These are phyloP conservation scores for Melanotaenia pygmaea DNA, from an alignment of 2,797 vertebrate species.

Conservation along the genomic window DNA sequence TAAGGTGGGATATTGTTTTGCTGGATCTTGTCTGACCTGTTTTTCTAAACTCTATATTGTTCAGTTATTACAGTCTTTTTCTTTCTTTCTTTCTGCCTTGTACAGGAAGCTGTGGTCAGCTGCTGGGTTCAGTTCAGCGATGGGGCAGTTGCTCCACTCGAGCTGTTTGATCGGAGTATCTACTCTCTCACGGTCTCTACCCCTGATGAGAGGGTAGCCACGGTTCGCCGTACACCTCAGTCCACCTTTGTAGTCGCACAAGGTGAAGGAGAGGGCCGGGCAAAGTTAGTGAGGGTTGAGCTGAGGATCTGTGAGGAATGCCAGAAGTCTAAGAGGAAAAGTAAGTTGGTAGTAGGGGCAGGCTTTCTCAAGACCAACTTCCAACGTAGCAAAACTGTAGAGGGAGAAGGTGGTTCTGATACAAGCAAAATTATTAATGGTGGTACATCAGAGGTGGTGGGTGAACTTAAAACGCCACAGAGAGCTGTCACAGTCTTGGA, in stretches of 20 bases:
- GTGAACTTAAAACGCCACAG: slow-evolving; percentile 56
- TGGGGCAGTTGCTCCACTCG: slow-evolving; percentile 86
- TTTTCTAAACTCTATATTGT: slow-evolving; percentile 22
- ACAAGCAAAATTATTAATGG: slow-evolving; percentile 20
- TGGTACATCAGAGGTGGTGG: slow-evolving; percentile 40
- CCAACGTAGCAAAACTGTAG: slow-evolving; percentile 48
- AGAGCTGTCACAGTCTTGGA: slow-evolving; percentile 35
- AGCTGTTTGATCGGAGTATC: slow-evolving; percentile 87
- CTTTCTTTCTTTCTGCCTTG: neutral
- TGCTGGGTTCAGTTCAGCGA: slow-evolving; percentile 97
- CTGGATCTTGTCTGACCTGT: slow-evolving; percentile 25
- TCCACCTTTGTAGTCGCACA: slow-evolving; percentile 85
- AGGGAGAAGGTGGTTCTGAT: slow-evolving; percentile 25
- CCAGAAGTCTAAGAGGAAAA: slow-evolving; percentile 94
- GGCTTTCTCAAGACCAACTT: slow-evolving; percentile 86
- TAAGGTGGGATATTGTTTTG: slow-evolving; percentile 37
- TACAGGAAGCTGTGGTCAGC: slow-evolving; percentile 91
- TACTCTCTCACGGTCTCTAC: slow-evolving; percentile 88
- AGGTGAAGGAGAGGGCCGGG: slow-evolving; percentile 82
- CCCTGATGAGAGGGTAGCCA: slow-evolving; percentile 87
- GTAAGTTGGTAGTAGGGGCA: slow-evolving; percentile 84
- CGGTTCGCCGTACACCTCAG: slow-evolving; percentile 85
- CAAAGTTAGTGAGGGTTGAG: slow-evolving; percentile 86
- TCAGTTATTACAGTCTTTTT: slow-evolving; percentile 1
- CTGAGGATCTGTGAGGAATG: slow-evolving; percentile 92